Evolutionary conservation across 2,888 invertebrate genomes (phyloP).

Genomic region (Didymodactylos carnosus): DNA sequence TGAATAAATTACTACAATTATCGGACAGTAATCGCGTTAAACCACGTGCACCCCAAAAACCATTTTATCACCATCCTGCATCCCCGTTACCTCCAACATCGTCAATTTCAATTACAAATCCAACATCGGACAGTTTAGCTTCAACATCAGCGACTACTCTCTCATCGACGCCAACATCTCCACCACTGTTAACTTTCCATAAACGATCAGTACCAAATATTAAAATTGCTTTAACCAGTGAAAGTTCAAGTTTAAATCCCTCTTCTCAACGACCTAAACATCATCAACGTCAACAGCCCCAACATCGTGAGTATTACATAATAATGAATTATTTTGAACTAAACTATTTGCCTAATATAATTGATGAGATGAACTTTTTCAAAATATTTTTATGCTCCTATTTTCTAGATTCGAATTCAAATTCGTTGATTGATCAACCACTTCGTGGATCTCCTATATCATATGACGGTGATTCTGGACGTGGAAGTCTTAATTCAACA

Average conservation of each 20-base stretch:
- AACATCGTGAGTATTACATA: neutral
- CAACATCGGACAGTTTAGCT: neutral
- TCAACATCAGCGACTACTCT: neutral
- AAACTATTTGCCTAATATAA: too few relatives aligned
- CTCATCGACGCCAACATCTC: neutral
- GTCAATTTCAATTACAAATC: neutral
- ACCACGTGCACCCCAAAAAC: neutral
- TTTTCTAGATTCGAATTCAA: too few relatives aligned
- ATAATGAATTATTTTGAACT: neutral
- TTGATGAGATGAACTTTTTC: too few relatives aligned
- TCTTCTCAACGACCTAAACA: too few relatives aligned
- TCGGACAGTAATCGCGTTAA: neutral
- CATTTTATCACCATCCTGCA: neutral
- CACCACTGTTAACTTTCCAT: too few relatives aligned
- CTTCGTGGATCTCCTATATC: too few relatives aligned
- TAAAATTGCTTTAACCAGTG: neutral
- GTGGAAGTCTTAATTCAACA: neutral
- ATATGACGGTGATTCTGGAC: neutral
- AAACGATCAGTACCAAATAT: neutral
- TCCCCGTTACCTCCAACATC: neutral
- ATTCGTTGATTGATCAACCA: too few relatives aligned
- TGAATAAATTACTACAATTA: neutral
- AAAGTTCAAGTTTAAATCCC: neutral
- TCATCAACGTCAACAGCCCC: neutral
- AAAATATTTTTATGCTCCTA: neutral